Conservation (phyloP, 2,888 invertebrate species). For the Endotricha flammealis region DNA sequence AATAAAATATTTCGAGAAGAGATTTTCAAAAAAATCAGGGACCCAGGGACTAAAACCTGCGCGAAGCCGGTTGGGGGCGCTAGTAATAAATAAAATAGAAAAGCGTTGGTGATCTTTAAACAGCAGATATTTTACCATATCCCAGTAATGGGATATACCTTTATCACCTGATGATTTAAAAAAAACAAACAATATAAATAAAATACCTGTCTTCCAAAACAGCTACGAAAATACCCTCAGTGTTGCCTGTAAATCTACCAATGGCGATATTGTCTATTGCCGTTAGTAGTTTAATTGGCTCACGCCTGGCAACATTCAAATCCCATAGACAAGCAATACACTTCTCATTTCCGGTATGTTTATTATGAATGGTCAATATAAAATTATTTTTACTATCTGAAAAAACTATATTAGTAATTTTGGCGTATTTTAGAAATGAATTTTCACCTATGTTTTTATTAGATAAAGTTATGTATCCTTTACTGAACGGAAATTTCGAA, state of each 20-base stretch:
- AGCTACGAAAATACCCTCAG: conserved; percentile 58
- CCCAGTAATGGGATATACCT: no score
- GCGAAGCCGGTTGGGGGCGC: no score
- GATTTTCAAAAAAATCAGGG: no score
- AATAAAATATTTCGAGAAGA: no score
- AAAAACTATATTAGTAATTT: conserved; percentile 41
- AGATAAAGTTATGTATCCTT: conserved; percentile 44
- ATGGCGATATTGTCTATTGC: conserved; percentile 51
- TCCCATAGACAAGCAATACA: conserved; percentile 61
- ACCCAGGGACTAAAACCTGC: no score
- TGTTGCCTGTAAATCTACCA: conserved; percentile 45
- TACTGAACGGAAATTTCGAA: conserved; percentile 53
- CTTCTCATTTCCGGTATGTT: conserved; percentile 29
- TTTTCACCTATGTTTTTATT: conserved; percentile 32
- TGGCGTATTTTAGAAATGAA: conserved; percentile 37
- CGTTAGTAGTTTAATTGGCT: conserved; percentile 52
- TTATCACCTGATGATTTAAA: no score
- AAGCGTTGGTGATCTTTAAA: no score
- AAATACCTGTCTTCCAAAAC: conserved; percentile 58
- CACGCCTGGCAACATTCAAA: conserved; percentile 42
- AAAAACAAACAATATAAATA: conserved; percentile 3
- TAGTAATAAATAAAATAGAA: no score
- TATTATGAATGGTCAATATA: conserved; percentile 52
- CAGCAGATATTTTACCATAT: no score
- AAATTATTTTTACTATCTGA: conserved; percentile 52